Conservation (phyloP, 2,113 vertebrate species). For the Parus major region DNA sequence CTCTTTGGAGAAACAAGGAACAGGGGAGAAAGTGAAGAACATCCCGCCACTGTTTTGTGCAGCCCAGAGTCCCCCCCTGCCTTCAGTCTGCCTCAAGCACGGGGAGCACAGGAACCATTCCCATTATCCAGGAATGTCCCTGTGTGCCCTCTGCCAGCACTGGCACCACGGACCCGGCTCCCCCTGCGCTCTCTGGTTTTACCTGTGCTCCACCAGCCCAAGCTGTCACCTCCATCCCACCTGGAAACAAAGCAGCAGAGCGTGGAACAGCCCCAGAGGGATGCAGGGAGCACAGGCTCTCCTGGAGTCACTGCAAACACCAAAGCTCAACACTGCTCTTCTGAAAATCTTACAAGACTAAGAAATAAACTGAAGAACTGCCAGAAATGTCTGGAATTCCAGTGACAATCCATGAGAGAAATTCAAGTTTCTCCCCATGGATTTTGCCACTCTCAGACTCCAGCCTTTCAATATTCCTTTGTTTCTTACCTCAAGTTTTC, state of each 20-base stretch:
- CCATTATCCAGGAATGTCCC: rapidly evolving
- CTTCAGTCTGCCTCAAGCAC: not conserved
- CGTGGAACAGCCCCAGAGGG: rapidly evolving
- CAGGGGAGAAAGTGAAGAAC: not conserved
- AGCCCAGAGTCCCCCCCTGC: not conserved
- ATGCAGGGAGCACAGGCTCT: not conserved
- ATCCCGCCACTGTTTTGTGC: not conserved
- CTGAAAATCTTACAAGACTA: not conserved
- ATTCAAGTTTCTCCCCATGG: not conserved
- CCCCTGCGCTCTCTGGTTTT: not conserved
- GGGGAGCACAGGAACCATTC: not conserved
- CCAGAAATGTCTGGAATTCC: not conserved
- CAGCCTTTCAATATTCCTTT: not conserved
- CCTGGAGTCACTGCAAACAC: not conserved
- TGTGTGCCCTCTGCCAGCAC: not conserved
- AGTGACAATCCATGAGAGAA: not conserved
- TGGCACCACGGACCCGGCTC: rapidly evolving
- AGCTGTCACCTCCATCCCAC: not conserved
- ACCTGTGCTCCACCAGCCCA: not conserved
- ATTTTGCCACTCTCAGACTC: not conserved
- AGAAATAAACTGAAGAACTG: not conserved
- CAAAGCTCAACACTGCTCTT: rapidly evolving
- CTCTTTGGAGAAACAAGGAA: not conserved
- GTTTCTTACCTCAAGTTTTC: conserved; percentile 32
- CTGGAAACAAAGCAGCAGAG: not conserved